Base-by-base conservation (phyloP, 2,113 vertebrate species). In the Potamarius usumacintae region DNA sequence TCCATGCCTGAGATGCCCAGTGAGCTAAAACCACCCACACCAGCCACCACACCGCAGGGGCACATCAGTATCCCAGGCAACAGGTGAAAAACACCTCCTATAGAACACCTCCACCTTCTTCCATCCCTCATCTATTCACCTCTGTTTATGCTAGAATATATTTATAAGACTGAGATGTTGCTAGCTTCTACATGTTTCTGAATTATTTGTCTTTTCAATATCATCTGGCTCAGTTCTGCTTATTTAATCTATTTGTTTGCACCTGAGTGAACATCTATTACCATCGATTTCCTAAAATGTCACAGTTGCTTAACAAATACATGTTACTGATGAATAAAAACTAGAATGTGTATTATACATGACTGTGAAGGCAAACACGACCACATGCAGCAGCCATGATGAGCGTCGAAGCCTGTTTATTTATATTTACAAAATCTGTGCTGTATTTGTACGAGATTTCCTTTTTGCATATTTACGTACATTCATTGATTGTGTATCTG, bases 11-110 rank as follows among this genome's bases (percentile, higher is more conserved):
- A 99, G 93, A 95, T 96, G 92, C 96, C 97, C 8, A 92, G 94
- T 2, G 97, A 97, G 89, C 93, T 97, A 93, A 98, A 97, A 94
- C 97, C 97, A 0, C 97, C 97, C 50, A 98, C 97, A 78, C 97
- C 97, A 11, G 95, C 96, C 91, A 96, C 97, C 88, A 97, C 97
- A 76, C 97, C 97, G 27, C 97, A 96, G 34, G 94, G 96, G 91
- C 97, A 97, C 89, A 94, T 96, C 93, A 95, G 95, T 81, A 95
- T 96, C 18, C 95, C 96, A 91, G 94, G 95, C 53, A 95, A 92
- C 95, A 97, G 97, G 97, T 89, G 30, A 77, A n/a, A 27, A 77
- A 79, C 80, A 55, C 48, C 11, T 9, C 42, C 30, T 60, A 42
- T n/a, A 80, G 62, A 63, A n/a, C n/a, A 62, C 62, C n/a, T 69